Evolutionary conservation across 2,797 vertebrate genomes (phyloP), one percentile per base, ranked within the genome.

Genomic region (Acipenser oxyrinchus): DNA sequence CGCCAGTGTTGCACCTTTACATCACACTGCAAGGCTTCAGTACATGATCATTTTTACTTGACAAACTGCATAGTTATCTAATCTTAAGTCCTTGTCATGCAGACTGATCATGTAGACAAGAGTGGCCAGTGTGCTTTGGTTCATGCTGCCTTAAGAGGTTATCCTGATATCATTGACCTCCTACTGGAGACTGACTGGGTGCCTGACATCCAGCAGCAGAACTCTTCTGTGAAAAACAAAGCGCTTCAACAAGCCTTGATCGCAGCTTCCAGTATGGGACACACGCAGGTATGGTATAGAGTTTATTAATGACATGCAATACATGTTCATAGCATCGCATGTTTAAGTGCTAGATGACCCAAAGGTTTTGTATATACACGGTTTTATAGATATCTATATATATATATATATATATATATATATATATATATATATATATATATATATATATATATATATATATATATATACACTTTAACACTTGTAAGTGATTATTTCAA

Each of bases 251-350:
- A 99, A 79, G 93, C 93, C 1, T 79, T 99, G 71, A 95, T 94
- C 0, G 97, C 93, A 0, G 92, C 96, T 6, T 89, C 92, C 79
- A 99, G 96, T 81, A 99, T 98, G 96, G 97, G 97, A 68, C 97
- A 98, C 78, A 82, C 78, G 49, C 88, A 88, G 91, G 95, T 98
- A 75, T 67, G 78, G 10, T 1, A 23, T 11, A 6, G 15, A 10
- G 6, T 58, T 50, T 7, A 15, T 13, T n/a, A 23, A 51, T n/a
- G 8, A 10, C 49, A 52, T 10, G n/a, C 10, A 18, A 15, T 18
- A 51, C 18, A 11, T 51, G 6, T 7, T 51, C 4, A 13, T 1
- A 11, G 48, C 62, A 13, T 10, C 60, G 15, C 15, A 23, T 65
- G 23, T 53, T 61, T 51, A 69, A 52, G 7, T 49, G 37, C 37